Base-by-base conservation (phyloP, 2,888 invertebrate genomes). In the Coelinius sp. region DNA sequence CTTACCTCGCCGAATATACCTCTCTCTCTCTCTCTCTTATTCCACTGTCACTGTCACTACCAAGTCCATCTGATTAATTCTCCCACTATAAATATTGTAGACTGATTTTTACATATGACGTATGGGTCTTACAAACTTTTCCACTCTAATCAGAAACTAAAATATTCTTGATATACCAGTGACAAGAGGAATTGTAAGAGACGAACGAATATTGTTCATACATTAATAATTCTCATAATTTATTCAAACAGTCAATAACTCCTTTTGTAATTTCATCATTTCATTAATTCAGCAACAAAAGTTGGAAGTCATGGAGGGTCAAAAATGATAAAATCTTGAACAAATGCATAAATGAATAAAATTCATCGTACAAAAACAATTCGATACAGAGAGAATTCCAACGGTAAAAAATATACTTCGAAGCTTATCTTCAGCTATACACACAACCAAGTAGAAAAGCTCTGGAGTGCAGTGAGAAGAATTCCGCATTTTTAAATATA, bases 131-230 rank as follows among this genome's bases (percentile, higher is more conserved):
- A n/a, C n/a, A n/a, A n/a, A n/a, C n/a, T n/a, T n/a, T n/a, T n/a
- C n/a, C n/a, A 69, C 62, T 74, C 63, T 77, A 74, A 77, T 76
- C 74, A 75, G 64, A 53, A 71, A 68, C 65, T 52, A 78, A 79
- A 78, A 80, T 79, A 81, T 75, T 81, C 83, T 81, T 78, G 76
- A 75, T 75, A 63, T 65, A 46, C 44, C 24, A n/a, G 64, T 41
- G 63, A 68, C 24, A 62, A 65, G 35, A 6, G 46, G 49, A 14
- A 31, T n/a, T n/a, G n/a, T n/a, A n/a, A n/a, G n/a, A n/a, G n/a
- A n/a, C n/a, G n/a, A n/a, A n/a, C n/a, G n/a, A n/a, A 41, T 41
- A 41, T 41, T 41, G n/a, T 41, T 41, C 41, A 41, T n/a, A 1
- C 12, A 0, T 10, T n/a, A 4, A 41, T 41, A n/a, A n/a, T 41